These are phyloP conservation scores for Misgurnus mizolepis DNA, from an alignment of 2,113 vertebrate genomes.

Conservation along the genomic window DNA sequence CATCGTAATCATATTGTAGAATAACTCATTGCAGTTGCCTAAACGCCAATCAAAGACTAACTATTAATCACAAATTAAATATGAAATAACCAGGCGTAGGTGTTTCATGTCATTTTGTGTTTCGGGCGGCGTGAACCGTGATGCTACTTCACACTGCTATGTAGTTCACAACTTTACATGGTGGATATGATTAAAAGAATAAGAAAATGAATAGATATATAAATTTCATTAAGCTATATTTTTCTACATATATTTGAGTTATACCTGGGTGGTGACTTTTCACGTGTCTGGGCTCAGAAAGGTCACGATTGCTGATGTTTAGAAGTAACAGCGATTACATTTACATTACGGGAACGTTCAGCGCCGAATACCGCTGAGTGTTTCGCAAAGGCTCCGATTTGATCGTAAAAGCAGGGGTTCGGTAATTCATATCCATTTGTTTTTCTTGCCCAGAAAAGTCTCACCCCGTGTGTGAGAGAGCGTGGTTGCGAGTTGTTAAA, in stretches of 20 bases:
- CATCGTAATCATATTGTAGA: slow-evolving; percentile 75
- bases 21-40: slow-evolving; percentile 70
- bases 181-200: slow-evolving; percentile 70
- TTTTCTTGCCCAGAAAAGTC: slow-evolving; percentile 45
- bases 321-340: not conserved
- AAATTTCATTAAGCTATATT: slow-evolving; percentile 81
- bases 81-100: slow-evolving; percentile 61
- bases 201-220: slow-evolving; percentile 70
- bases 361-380: slow-evolving; percentile 10
- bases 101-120: slow-evolving; percentile 47
- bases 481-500: slow-evolving; percentile 65
- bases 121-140: slow-evolving; percentile 65
- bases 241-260: slow-evolving; percentile 80
- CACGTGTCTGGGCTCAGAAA: slow-evolving; percentile 27
- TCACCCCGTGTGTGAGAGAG: slow-evolving; percentile 8
- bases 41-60: slow-evolving; percentile 77
- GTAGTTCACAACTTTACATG: slow-evolving; percentile 62
- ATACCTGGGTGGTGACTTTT: slow-evolving; percentile 65
- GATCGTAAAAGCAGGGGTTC: slow-evolving; percentile 41
- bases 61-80: slow-evolving; percentile 67
- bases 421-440: slow-evolving; percentile 31
- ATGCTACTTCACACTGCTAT: slow-evolving; percentile 67
- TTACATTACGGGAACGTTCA: not conserved
- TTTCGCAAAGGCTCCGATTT: not conserved
- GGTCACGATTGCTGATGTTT: slow-evolving; percentile 13